These are phyloP conservation scores for Acanthosepion lycidas DNA, from an alignment of 2,888 invertebrate genomes.

Conservation along the genomic window DNA sequence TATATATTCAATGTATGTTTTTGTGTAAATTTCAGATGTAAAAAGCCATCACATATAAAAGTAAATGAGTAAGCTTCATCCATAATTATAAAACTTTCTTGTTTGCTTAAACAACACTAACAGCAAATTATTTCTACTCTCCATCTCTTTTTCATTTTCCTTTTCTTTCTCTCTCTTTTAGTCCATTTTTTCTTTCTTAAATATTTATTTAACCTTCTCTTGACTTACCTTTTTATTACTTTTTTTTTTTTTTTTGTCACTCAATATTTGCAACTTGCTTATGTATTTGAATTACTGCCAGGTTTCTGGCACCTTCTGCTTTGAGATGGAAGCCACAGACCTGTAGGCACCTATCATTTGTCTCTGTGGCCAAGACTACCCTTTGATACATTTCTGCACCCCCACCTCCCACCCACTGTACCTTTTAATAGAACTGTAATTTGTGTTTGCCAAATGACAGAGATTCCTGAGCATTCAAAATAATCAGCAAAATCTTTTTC, in stretches of 20 bases:
- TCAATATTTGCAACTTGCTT: neutral
- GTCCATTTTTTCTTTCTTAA: too few relatives aligned
- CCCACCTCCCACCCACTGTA: fast-evolving
- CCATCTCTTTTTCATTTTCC: too few relatives aligned
- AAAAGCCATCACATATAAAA: too few relatives aligned
- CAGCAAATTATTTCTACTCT: too few relatives aligned
- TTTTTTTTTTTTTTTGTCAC: neutral
- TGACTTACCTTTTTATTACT: too few relatives aligned
- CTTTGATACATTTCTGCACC: neutral
- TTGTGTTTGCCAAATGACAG: neutral
- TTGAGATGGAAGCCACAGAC: neutral
- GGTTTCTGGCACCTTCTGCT: neutral
- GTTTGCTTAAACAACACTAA: too few relatives aligned
- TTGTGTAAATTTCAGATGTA: too few relatives aligned
- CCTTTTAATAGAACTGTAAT: neutral
- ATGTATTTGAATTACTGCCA: neutral
- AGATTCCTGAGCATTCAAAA: neutral
- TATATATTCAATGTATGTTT: too few relatives aligned
- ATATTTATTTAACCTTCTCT: too few relatives aligned
- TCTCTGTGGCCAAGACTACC: neutral
- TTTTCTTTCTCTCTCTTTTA: too few relatives aligned
- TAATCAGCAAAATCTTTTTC: neutral
- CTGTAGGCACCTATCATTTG: neutral
- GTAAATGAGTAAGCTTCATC: too few relatives aligned
- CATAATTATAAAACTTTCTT: too few relatives aligned